Evolutionary conservation across 2,888 invertebrate genomes (phyloP), one percentile per base, ranked within the genome.

Genomic region (Melipona bicolor): DNA sequence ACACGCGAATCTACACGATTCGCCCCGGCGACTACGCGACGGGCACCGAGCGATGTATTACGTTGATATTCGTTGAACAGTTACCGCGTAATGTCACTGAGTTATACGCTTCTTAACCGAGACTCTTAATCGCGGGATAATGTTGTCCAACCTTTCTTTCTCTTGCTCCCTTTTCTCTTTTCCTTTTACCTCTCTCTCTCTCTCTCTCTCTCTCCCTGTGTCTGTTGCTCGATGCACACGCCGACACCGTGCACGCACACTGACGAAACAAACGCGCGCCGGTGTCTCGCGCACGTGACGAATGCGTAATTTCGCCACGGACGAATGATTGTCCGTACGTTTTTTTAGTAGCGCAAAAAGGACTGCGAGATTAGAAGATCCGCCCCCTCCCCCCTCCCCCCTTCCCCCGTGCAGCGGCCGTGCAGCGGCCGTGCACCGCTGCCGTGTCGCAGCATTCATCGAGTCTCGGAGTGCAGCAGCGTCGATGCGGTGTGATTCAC

Each of bases 121-220:
- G 91, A 87, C 90, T 92, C 90, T 91, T 92, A 92, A 93, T 93
- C 91, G 93, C 90, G 78, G 88, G 84, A 91, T 91, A 92, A 92
- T 92, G 89, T 89, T 87, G 90, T 87, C 87, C 87, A 74, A 74
- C 79, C 81, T 87, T 84, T 81, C 84, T 81, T 72, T 75, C 80
- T 75, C 27, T 81, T 74, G 62, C 79, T 85, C 69, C 24, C 54
- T 65, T 75, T 67, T 65, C 74, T 43, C 65, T 54, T 50, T 17
- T 15, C n/a, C 56, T 59, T 65, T 72, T 36, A 32, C 62, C 52
- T 49, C 5, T 1, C 19, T 11, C 81, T 84, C 82, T 82, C 24
- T 62, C 71, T 74, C 24, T 49, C 43, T 27, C 49, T 65, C 64
- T 17, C 61, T 49, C 64, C 19, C 71, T 59, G 64, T 70, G 2